These are phyloP conservation scores for Pedionomus torquatus DNA, from an alignment of 2,113 vertebrate genomes.

Conservation along the genomic window DNA sequence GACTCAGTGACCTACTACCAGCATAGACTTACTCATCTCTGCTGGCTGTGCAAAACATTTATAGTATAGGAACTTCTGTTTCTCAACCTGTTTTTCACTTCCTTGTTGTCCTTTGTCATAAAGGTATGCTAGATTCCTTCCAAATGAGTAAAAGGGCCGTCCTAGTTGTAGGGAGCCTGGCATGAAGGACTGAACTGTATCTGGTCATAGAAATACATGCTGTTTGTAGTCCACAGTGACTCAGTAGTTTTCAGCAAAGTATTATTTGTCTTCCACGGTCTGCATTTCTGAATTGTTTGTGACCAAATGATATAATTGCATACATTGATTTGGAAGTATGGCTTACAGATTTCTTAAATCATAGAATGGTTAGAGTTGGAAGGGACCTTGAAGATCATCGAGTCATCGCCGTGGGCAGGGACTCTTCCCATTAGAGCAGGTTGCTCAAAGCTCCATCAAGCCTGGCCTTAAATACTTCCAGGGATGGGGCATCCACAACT, in stretches of 20 bases:
- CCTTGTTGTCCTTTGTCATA: fast-evolving
- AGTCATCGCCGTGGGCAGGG: too few species aligned
- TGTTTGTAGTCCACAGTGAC: background rate
- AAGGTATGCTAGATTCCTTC: background rate
- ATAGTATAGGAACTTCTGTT: background rate
- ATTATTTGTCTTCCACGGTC: background rate
- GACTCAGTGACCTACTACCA: background rate
- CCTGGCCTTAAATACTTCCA: too few species aligned
- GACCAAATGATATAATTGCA: background rate
- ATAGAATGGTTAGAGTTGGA: too few species aligned
- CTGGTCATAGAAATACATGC: background rate
- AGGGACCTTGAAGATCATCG: too few species aligned
- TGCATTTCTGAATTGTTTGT: background rate
- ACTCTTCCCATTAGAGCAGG: too few species aligned
- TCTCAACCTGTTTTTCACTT: background rate
- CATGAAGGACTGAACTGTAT: background rate
- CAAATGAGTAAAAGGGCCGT: background rate
- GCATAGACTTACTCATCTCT: background rate
- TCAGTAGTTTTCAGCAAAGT: background rate
- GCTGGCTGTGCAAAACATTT: background rate
- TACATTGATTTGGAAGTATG: background rate
- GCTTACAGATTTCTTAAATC: background rate
- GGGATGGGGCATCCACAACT: too few species aligned
- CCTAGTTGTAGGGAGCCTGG: background rate
- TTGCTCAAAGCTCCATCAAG: too few species aligned